Evolutionary conservation across 2,888 invertebrate species (phyloP), one percentile per base, ranked within the genome.

Genomic region (Frankliniella intonsa): DNA sequence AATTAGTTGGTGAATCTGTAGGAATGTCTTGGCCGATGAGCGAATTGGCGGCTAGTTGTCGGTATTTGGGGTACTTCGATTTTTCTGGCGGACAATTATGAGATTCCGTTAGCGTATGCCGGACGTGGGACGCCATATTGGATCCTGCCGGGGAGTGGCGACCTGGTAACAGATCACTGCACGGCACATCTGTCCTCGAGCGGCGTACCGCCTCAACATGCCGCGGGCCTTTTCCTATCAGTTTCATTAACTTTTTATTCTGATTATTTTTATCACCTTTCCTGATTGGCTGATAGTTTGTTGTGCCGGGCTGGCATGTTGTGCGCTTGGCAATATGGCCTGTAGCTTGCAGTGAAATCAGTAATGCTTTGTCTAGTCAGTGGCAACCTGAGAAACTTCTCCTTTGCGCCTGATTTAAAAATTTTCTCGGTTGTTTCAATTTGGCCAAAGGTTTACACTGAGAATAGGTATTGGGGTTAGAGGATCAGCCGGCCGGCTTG

Each of bases 61-160:
- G 38, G 38, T 38, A 38, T 38, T 38, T 5, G 2, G 38, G 38
- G 38, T 38, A 38, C 38, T 38, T 38, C 2, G 38, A 3, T 38
- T 38, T 38, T 3, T 38, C 38, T 3, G 38, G n/a, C n/a, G n/a
- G n/a, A n/a, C n/a, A n/a, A n/a, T n/a, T n/a, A n/a, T n/a, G n/a
- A n/a, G n/a, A 38, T 38, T 38, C 25, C 69, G 69, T 25, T 76
- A 76, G 12, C 69, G 22, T 8, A 25, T 25, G 25, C 25, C 25
- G 69, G 69, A 76, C 69, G 69, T 25, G 7, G 69, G 69, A 25
- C 69, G 69, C 69, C 69, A 76, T 76, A 76, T 76, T 76, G 69
- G 69, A 76, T 76, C 69, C 25, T 76, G 69, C 38, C 38, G 38
- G 38, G 69, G 69, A 76, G 69, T 76, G 69, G 69, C 69, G 69